These are phyloP conservation scores for Etheostoma cragini DNA, from an alignment of 2,113 vertebrate genomes.

Conservation along the genomic window DNA sequence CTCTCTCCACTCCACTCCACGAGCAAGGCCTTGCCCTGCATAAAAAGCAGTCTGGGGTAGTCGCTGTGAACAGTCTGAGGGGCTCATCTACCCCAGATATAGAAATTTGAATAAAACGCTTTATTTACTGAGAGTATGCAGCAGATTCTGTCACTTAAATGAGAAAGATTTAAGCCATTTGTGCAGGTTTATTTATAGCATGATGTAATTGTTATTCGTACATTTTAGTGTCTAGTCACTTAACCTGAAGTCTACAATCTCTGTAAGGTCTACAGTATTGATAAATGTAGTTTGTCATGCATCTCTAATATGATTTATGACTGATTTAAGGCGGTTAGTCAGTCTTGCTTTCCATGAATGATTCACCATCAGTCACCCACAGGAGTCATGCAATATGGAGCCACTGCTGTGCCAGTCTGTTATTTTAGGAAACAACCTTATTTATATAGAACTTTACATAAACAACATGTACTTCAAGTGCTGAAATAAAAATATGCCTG, in stretches of 20 bases:
- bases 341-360: background rate
- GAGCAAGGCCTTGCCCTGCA: background rate
- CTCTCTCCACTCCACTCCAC: conserved; percentile 32
- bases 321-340: background rate
- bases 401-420: background rate
- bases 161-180: background rate
- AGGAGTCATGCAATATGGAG: background rate
- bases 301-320: background rate
- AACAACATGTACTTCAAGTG: background rate
- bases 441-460: background rate
- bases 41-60: no score
- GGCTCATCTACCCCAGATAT: conserved; percentile 1
- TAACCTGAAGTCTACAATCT: no score
- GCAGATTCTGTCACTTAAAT: background rate
- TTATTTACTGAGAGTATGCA: background rate
- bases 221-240: no score
- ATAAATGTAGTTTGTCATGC: background rate
- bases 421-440: background rate
- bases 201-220: background rate
- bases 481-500: background rate
- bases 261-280: background rate
- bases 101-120: background rate
- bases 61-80: conserved; percentile 18
- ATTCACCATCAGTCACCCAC: conserved; percentile 2
- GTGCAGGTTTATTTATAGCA: background rate